Conservation (phyloP, 23 tunicate species). For the Diplosoma virens region DNA sequence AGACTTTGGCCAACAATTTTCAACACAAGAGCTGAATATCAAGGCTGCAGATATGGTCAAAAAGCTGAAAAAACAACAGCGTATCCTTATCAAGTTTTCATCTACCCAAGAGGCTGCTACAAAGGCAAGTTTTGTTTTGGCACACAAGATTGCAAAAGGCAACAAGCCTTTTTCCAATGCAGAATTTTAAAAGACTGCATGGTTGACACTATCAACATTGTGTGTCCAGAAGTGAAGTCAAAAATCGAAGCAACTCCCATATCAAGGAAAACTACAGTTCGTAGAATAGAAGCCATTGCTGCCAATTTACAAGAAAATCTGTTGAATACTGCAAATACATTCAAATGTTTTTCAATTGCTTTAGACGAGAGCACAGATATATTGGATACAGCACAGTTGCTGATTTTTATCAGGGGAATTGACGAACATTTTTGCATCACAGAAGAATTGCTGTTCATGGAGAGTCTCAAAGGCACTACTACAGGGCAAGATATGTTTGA, state of each 20-base stretch:
- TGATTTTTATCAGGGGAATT: constrained; percentile 44
- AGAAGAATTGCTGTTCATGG: constrained; percentile 39
- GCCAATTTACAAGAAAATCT: constrained; percentile 23
- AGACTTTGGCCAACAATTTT: constrained; percentile 23
- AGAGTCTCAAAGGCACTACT: constrained; percentile 54
- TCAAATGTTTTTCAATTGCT: constrained; percentile 41
- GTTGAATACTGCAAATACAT: not conserved
- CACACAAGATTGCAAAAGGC: constrained; percentile 26
- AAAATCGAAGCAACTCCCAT: constrained; percentile 24
- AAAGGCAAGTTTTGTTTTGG: constrained; percentile 32
- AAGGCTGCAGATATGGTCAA: constrained; percentile 24
- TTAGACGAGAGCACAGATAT: constrained; percentile 51
- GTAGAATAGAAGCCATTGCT: constrained; percentile 35
- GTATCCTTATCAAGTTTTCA: no score
- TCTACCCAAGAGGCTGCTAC: no score
- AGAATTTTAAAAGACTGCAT: constrained; percentile 50
- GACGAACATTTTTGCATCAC: constrained; percentile 35
- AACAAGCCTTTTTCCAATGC: constrained; percentile 43
- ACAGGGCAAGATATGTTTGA: constrained; percentile 43
- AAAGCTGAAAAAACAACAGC: no score
- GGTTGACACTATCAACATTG: no score
- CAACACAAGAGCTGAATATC: constrained; percentile 26
- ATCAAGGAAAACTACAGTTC: constrained; percentile 45
- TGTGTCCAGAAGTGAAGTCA: no score
- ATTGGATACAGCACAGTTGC: constrained; percentile 52